phyloP scores from a whole-genome alignment of 1,140 invertebrate species.

The Neomicropteryx cornuta region DNA sequence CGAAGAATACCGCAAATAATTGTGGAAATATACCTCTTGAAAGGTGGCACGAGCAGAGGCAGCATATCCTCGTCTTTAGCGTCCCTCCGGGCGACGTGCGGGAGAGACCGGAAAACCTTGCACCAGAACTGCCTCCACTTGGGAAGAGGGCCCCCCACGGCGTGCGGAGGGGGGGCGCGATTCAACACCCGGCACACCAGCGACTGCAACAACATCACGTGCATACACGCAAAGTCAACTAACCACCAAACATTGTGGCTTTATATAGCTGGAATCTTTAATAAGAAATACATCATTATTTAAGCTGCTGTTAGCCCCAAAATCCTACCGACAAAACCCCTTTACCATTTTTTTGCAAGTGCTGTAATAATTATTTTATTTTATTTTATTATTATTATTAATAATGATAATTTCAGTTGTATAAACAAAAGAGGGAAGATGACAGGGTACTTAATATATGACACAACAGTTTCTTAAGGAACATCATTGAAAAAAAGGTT shows the following conservation, averaged over 20 bases:
- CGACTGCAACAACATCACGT: slow-evolving; percentile 12
- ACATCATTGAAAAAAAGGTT: too few relatives aligned
- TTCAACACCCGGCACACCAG: slow-evolving; percentile 17
- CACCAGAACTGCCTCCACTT: slow-evolving; percentile 22
- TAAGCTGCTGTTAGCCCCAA: background rate
- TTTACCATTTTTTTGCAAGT: background rate
- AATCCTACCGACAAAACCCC: background rate
- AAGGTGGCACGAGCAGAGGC: slow-evolving; percentile 19
- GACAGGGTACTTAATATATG: too few relatives aligned
- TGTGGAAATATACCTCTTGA: slow-evolving; percentile 16
- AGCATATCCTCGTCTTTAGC: slow-evolving; percentile 14
- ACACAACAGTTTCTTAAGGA: too few relatives aligned
- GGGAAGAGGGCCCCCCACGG: slow-evolving; percentile 11
- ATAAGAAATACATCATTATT: background rate
- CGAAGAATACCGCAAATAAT: too few relatives aligned
- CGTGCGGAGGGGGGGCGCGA: slow-evolving; percentile 13
- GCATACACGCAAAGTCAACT: slow-evolving; percentile 7
- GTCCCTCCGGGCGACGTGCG: slow-evolving; percentile 21
- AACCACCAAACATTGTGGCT: slow-evolving; percentile 10
- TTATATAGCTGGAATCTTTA: too few relatives aligned
- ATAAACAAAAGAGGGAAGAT: too few relatives aligned
- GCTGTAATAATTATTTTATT: background rate
- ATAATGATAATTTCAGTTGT: too few relatives aligned
- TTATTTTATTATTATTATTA: background rate
- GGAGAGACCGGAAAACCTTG: slow-evolving; percentile 25